Conservation (phyloP, 2,797 vertebrate genomes). For the Amazona ochrocephala region DNA sequence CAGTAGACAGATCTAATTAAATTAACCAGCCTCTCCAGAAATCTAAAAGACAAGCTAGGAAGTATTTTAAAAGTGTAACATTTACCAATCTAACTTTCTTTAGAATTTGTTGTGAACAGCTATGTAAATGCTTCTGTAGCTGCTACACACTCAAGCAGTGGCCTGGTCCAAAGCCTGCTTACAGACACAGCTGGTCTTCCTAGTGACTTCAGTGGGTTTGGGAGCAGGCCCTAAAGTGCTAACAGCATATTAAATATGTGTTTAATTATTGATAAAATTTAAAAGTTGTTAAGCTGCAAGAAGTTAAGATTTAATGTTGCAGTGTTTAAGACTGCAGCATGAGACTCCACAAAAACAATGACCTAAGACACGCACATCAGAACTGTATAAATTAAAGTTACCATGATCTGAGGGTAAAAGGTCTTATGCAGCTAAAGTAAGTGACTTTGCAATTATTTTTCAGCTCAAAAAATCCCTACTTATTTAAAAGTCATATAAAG, state of each 20-base stretch:
- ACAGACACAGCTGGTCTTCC: background rate
- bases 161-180: background rate
- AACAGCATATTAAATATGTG: background rate
- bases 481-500: background rate
- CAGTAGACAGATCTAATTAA: conserved; percentile 24
- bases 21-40: conserved; percentile 27
- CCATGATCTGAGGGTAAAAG: background rate
- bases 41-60: background rate
- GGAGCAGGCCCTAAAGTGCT: background rate
- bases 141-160: too few species aligned
- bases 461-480: background rate
- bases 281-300: background rate
- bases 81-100: background rate
- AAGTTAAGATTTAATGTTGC: background rate
- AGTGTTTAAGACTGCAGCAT: background rate
- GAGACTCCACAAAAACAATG: background rate
- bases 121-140: accelerated
- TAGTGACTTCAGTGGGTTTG: background rate
- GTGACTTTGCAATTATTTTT: background rate
- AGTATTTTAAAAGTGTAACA: background rate
- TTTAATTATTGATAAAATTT: background rate
- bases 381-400: background rate
- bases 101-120: background rate
- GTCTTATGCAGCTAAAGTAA: background rate
- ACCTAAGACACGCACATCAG: background rate